Evolutionary conservation across 1,140 invertebrate species (phyloP), one percentile per base, ranked within the genome.

Genomic region (Macrocentrus cingulum): DNA sequence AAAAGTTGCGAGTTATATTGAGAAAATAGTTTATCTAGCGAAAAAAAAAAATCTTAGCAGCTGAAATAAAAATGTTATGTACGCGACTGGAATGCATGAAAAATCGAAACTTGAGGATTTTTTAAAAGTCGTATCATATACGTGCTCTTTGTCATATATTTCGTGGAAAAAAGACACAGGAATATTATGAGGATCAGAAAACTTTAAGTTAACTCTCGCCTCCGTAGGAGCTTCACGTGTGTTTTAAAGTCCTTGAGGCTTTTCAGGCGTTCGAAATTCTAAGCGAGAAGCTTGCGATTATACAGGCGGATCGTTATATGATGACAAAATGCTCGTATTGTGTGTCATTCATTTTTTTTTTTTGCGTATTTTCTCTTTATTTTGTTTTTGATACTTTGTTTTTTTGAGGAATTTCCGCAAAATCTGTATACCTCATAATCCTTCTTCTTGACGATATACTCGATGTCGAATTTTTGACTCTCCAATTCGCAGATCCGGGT

Each of bases 381-480:
- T 20, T n/a, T 51, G 32, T 36, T 9, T 36, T 16, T 32, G 18
- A n/a, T 32, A 32, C 29, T 15, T n/a, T 51, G 29, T 18, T 20
- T 19, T 34, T 61, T 59, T 58, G 36, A 63, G 41, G 66, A 68
- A 69, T n/a, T n/a, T n/a, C n/a, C n/a, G n/a, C n/a, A n/a, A n/a
- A n/a, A n/a, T n/a, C n/a, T n/a, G 69, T 46, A 63, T 80, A 79
- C 94, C 94, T 97, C 94, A 81, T 88, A 90, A 83, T 98, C 96
- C 90, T 98, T 98, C 84, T 89, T 91, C 85, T 92, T 91, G 80
- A 98, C 95, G 83, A 93, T 84, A 85, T 92, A 92, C 85, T 99
- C 97, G 86, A 98, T 86, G 88, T 99, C 97, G 85, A 94, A 99
- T 85, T 98, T 98, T 80, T 90, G 85, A 77, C 94, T 91, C 84